Base-by-base conservation (phyloP, 2,888 invertebrate genomes). In the Saturnia japonica region DNA sequence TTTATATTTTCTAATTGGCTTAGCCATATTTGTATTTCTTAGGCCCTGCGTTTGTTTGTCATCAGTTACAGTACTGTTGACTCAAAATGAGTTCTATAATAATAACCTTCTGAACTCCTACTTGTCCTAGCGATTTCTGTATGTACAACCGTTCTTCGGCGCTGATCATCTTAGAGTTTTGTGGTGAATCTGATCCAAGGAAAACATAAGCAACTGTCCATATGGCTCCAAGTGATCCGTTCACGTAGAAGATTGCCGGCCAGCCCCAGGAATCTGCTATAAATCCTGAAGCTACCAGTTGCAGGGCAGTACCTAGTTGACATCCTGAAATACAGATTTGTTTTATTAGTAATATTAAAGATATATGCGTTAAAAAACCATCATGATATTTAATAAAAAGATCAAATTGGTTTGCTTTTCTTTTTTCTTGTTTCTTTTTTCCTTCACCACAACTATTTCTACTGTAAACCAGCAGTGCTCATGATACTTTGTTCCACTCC, bases 231-330 rank as follows among this genome's bases (percentile, higher is more conserved):
- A 94, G 77, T 0, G 84, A 82, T 0, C 96, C 96, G 51, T 95
- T 94, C 0, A 92, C 82, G 78, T 96, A 96, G 83, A 96, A 96
- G 34, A 96, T 95, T 64, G 95, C 95, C 0, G 96, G 95, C 96
- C 96, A 96, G 34, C 96, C 96, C 80, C 93, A 90, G 16, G 67
- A 82, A 45, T 86, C 83, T 0, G 90, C 87, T 67, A 91, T 82
- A 74, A 86, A 91, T 0, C 91, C 91, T 3, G 95, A 94, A 28
- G 91, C 80, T 34, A 95, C 89, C 77, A 95, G 83, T 67, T 95
- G 94, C 0, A 95, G 70, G 0, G 95, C 95, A 9, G 95, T 95
- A 0, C 96, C 96, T 0, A 95, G 86, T 69, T 95, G 94, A 0
- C 87, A 90, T 1, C 96, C 96, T 88, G 86, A 74, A 76, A 47